Conservation (phyloP, 1,140 invertebrate species). For the Luehdorfia chinensis region DNA sequence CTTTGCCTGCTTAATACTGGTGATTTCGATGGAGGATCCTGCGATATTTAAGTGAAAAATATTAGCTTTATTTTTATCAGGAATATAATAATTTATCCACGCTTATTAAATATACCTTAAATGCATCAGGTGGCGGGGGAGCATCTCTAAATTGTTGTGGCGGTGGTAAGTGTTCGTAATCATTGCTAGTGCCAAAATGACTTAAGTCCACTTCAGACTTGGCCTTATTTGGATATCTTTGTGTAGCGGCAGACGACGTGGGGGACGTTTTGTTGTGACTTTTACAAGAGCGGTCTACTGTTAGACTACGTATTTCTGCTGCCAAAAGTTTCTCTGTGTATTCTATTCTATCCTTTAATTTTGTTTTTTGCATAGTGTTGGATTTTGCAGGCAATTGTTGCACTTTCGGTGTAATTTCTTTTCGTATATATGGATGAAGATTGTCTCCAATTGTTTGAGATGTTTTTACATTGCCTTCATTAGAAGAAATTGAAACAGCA, state of each 20-base stretch:
- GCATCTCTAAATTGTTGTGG: conserved; percentile 91
- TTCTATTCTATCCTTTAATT: conserved; percentile 70
- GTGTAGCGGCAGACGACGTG: conserved; percentile 35
- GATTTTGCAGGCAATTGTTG: conserved; percentile 43
- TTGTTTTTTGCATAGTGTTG: conserved; percentile 51
- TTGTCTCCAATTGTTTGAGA: conserved; percentile 68
- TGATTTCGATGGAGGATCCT: conserved; percentile 71
- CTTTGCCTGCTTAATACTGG: conserved; percentile 56
- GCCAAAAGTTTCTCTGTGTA: conserved; percentile 74
- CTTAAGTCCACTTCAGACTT: conserved; percentile 77
- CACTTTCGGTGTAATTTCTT: conserved; percentile 63
- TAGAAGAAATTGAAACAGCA: conserved; percentile 40
- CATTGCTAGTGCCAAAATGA: conserved; percentile 76
- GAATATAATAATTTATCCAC: too few relatives aligned
- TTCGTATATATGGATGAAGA: conserved; percentile 72
- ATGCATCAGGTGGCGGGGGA: conserved; percentile 85
- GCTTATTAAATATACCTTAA: too few relatives aligned
- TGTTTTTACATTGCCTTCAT: conserved; percentile 63
- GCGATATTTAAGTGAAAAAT: conserved; percentile 18
- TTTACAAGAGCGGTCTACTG: conserved; percentile 68
- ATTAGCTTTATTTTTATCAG: neutral
- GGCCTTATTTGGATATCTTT: conserved; percentile 74
- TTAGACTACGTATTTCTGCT: conserved; percentile 70
- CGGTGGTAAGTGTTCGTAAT: conserved; percentile 88
- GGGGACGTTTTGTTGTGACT: conserved; percentile 35